phyloP scores from a whole-genome alignment of 1,140 invertebrate species.

The Caenorhabditis inopinata region DNA sequence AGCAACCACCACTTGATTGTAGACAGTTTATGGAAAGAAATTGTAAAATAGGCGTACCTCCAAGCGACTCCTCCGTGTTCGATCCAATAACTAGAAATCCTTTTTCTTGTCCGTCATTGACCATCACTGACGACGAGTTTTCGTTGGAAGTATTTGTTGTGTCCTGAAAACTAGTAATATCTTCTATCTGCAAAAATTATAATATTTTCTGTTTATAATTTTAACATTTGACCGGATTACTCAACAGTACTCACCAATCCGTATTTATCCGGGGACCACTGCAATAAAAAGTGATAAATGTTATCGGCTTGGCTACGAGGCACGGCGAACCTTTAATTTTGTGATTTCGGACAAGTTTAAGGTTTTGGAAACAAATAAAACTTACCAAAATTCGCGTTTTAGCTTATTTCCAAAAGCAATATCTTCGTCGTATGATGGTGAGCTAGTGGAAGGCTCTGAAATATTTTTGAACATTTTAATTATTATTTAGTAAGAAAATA shows the following conservation, averaged over 20 bases:
- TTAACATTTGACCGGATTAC: not conserved
- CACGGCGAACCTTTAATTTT: constrained; percentile 52
- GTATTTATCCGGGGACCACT: constrained; percentile 66
- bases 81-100: constrained; percentile 41
- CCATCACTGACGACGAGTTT: not conserved
- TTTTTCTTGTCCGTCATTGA: constrained; percentile 28
- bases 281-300: constrained; percentile 64
- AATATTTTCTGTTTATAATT: no score
- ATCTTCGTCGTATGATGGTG: constrained; percentile 53
- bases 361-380: not conserved
- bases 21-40: no score
- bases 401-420: constrained; percentile 59
- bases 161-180: not conserved
- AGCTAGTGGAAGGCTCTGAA: constrained; percentile 20
- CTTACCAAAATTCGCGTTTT: constrained; percentile 63
- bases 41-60: constrained; percentile 28
- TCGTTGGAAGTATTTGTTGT: not conserved
- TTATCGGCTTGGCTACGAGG: constrained; percentile 60
- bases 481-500: no score
- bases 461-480: not conserved
- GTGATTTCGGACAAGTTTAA: no score
- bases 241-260: constrained; percentile 51
- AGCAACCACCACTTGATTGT: no score
- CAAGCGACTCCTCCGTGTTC: constrained; percentile 40
- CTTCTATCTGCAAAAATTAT: no score